Conservation (phyloP, 2,797 vertebrate genomes). For the Pantherophis vulpinus region DNA sequence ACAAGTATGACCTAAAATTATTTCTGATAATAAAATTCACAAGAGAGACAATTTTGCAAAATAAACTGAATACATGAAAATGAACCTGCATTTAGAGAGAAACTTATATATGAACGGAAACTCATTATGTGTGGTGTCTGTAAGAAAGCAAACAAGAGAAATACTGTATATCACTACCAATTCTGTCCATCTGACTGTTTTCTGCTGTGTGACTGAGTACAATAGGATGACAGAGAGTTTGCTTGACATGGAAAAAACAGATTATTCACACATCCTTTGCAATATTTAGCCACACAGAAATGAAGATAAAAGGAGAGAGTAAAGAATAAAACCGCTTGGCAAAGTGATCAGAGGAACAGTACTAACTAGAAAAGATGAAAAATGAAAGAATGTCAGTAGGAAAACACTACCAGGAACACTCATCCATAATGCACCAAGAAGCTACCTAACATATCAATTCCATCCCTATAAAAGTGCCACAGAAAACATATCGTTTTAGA, state of each 20-base stretch:
- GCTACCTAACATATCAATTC: constrained; percentile 34
- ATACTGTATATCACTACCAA: background rate
- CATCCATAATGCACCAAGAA: constrained; percentile 35
- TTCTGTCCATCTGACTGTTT: background rate
- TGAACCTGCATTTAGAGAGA: background rate
- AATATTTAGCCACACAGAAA: constrained; percentile 50
- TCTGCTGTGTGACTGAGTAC: constrained; percentile 9
- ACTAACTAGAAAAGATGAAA: constrained; percentile 50
- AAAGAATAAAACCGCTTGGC: constrained; percentile 49
- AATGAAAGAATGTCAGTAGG: constrained; percentile 51
- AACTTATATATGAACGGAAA: background rate
- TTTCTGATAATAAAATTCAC: background rate
- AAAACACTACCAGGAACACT: constrained; percentile 30
- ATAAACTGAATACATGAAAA: constrained; percentile 5
- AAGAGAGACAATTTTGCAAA: constrained; percentile 4
- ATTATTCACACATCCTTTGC: constrained; percentile 49
- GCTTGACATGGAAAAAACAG: constrained; percentile 50
- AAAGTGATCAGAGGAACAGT: constrained; percentile 29
- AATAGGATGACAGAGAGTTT: constrained; percentile 43
- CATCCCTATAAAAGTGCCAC: constrained; percentile 42
- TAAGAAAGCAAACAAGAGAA: background rate
- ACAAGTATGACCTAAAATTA: rapidly evolving
- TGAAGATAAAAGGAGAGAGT: constrained; percentile 34
- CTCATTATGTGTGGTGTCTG: background rate
- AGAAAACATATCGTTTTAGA: constrained; percentile 42